phyloP scores from a whole-genome alignment of 2,888 invertebrate genomes.

The Drosophila villosipedis region DNA sequence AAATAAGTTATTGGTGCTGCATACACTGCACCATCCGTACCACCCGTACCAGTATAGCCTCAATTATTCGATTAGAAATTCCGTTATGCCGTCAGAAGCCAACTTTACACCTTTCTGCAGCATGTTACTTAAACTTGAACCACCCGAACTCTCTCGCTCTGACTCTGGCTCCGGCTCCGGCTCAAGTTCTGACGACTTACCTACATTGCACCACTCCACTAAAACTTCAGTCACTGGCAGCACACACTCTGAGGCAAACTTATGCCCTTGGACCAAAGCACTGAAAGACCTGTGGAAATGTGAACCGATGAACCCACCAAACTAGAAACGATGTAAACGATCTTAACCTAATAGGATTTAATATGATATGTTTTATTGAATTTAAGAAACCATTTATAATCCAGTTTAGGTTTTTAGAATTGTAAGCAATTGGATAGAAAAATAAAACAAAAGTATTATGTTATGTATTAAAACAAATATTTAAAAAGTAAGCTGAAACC shows the following conservation, averaged over 20 bases:
- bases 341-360: neutral
- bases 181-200: conserved; percentile 9
- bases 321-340: neutral
- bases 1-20: conserved; percentile 32
- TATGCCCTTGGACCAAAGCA: neutral
- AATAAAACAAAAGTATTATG: neutral
- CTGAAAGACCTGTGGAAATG: conserved; percentile 36
- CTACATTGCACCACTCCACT: conserved; percentile 24
- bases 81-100: conserved; percentile 52
- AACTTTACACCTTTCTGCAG: conserved; percentile 31
- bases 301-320: conserved; percentile 16
- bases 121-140: conserved; percentile 37
- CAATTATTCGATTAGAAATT: conserved; percentile 76
- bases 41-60: conserved; percentile 22
- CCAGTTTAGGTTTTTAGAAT: neutral
- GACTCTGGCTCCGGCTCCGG: neutral
- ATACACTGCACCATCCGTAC: conserved; percentile 34
- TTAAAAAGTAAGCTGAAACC: conserved; percentile 4
- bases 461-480: neutral
- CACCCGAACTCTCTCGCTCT: conserved; percentile 15
- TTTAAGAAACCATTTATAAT: neutral
- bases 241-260: conserved; percentile 24
- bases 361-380: neutral
- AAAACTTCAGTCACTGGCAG: conserved; percentile 1
- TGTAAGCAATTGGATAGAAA: neutral